A percentile compares a stretch with the other conserved stretches of the same genome.
These are phyloP conservation scores for Microtus ochrogaster DNA, from an alignment of 2,113 vertebrate species.

Conservation along the genomic window DNA sequence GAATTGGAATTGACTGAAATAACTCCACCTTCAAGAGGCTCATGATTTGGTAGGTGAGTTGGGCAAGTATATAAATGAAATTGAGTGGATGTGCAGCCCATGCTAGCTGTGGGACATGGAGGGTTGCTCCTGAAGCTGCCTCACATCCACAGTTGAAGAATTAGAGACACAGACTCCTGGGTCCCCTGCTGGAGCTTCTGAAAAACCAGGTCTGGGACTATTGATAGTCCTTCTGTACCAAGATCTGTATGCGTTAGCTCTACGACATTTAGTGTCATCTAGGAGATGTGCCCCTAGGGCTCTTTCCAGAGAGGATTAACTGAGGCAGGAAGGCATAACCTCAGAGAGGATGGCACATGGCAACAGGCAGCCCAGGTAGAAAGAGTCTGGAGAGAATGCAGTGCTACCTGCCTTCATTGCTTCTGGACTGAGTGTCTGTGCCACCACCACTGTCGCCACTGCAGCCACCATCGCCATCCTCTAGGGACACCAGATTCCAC, in stretches of 20 bases:
- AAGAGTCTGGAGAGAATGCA: neutral
- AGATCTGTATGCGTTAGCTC: neutral
- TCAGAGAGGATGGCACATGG: neutral
- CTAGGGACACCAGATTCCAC: neutral
- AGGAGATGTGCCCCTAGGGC: neutral
- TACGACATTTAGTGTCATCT: neutral
- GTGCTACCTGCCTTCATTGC: neutral
- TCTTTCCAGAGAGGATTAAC: neutral
- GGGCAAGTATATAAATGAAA: neutral
- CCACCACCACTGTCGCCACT: too few relatives aligned
- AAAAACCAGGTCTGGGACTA: neutral
- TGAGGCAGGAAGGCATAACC: neutral
- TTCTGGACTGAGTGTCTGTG: too few relatives aligned
- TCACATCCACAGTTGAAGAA: neutral
- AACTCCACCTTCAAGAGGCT: neutral
- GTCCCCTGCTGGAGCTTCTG: neutral
- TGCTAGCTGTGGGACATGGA: neutral
- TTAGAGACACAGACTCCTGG: neutral
- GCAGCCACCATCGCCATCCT: too few relatives aligned
- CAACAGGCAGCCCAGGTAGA: neutral
- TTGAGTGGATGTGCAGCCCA: neutral
- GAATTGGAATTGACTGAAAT: neutral
- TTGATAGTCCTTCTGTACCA: neutral
- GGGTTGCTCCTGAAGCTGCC: neutral
- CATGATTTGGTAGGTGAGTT: neutral